These are phyloP conservation scores for Nothobranchius kuhntae DNA, from an alignment of 2,113 vertebrate genomes.

Conservation along the genomic window DNA sequence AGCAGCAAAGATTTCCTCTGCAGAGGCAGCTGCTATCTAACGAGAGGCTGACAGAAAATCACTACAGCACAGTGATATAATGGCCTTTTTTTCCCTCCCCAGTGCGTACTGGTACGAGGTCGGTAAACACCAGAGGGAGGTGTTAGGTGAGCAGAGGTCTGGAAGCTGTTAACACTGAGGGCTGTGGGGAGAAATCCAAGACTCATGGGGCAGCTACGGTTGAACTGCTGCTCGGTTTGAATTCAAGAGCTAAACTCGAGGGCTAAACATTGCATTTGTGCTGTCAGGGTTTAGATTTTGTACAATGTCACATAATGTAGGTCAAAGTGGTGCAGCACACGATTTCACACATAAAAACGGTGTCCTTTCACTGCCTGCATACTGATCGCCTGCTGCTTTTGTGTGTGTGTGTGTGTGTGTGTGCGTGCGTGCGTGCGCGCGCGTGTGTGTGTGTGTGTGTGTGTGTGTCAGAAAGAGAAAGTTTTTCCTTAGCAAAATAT, in stretches of 20 bases:
- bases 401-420: no score
- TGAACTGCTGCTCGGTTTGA: slow-evolving; percentile 27
- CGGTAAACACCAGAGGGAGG: slow-evolving; percentile 57
- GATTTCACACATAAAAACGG: neutral
- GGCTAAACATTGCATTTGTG: neutral
- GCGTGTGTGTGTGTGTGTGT: no score
- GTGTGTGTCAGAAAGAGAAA: no score
- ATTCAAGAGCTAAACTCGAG: neutral
- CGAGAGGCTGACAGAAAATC: slow-evolving; percentile 9
- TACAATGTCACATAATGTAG: slow-evolving; percentile 6
- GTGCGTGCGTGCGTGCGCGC: no score
- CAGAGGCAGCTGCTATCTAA: neutral
- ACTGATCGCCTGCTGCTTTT: neutral
- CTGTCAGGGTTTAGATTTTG: neutral
- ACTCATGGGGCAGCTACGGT: slow-evolving; percentile 4
- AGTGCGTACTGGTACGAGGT: slow-evolving; percentile 23
- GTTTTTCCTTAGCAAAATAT: no score
- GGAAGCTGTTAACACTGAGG: slow-evolving; percentile 54
- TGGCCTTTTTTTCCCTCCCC: slow-evolving; percentile 21
- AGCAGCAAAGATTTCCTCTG: slow-evolving; percentile 1
- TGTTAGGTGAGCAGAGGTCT: slow-evolving; percentile 51
- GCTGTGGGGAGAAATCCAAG: slow-evolving; percentile 43
- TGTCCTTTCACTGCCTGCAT: no score
- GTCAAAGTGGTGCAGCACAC: neutral
- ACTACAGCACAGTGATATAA: slow-evolving; percentile 33